These are phyloP conservation scores for Diplogasteroides magnus DNA, from an alignment of 1,140 invertebrate genomes.

Conservation along the genomic window DNA sequence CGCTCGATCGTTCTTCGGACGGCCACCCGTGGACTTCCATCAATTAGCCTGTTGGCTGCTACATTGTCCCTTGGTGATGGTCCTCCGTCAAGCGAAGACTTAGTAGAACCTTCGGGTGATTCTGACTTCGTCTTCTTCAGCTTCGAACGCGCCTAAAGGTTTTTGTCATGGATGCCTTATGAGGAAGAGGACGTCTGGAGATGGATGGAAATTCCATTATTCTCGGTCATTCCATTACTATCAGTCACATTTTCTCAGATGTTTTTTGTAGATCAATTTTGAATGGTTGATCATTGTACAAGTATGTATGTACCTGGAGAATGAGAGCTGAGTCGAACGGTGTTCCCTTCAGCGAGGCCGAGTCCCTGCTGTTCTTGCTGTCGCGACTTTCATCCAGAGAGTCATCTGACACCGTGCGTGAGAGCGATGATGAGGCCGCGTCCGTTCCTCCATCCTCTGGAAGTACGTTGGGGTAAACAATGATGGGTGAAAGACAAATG, in stretches of 20 bases:
- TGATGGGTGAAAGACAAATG: neutral
- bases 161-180: too few relatives aligned
- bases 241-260: too few relatives aligned
- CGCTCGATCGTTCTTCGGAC: neutral
- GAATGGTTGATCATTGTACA: too few relatives aligned
- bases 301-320: neutral
- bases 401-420: neutral
- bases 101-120: slow-evolving; percentile 2
- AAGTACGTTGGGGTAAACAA: neutral
- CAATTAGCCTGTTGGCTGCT: neutral
- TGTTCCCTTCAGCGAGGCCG: neutral
- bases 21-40: neutral
- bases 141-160: slow-evolving; percentile 15
- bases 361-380: neutral
- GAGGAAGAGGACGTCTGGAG: too few relatives aligned
- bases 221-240: too few relatives aligned
- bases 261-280: too few relatives aligned
- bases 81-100: neutral
- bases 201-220: too few relatives aligned
- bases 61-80: neutral
- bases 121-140: slow-evolving; percentile 25
- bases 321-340: neutral
- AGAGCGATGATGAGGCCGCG: neutral
- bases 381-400: neutral
- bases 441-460: slow-evolving; percentile 8